Conservation (phyloP, 2,113 vertebrate genomes). For the Vanacampus margaritifer region DNA sequence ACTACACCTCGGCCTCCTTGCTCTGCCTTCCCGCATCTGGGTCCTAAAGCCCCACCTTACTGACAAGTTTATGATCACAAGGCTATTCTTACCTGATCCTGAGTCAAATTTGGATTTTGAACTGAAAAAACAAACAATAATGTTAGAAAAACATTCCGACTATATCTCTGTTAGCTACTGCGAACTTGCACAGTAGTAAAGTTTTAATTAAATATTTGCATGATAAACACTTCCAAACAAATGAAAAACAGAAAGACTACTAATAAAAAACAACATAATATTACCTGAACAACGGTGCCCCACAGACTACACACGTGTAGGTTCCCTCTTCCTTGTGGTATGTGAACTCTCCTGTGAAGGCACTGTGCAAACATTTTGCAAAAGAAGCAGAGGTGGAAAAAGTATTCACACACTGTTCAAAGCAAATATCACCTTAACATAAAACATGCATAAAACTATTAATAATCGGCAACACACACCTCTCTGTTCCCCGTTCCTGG, state of each 20-base stretch:
- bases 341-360: constrained; percentile 87
- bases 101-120: constrained; percentile 96
- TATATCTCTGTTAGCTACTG: not conserved
- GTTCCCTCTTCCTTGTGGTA: constrained; percentile 85
- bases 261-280: constrained; percentile 14
- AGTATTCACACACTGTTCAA: not conserved
- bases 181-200: no score
- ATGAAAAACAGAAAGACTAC: no score
- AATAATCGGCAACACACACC: constrained; percentile 45
- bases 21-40: no score
- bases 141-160: not conserved
- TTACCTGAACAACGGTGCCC: constrained; percentile 86
- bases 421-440: no score
- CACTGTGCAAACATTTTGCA: constrained; percentile 65
- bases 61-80: not conserved
- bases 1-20: no score
- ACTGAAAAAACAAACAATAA: constrained; percentile 69
- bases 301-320: constrained; percentile 91
- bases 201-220: not conserved
- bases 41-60: no score
- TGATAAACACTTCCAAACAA: not conserved
- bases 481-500: constrained; percentile 96
- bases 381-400: not conserved
- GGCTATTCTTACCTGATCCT: constrained; percentile 84
- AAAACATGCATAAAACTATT: no score